Evolutionary conservation across 2,113 vertebrate species (phyloP), one percentile per base, ranked within the genome.

Genomic region (Sterna hirundo): DNA sequence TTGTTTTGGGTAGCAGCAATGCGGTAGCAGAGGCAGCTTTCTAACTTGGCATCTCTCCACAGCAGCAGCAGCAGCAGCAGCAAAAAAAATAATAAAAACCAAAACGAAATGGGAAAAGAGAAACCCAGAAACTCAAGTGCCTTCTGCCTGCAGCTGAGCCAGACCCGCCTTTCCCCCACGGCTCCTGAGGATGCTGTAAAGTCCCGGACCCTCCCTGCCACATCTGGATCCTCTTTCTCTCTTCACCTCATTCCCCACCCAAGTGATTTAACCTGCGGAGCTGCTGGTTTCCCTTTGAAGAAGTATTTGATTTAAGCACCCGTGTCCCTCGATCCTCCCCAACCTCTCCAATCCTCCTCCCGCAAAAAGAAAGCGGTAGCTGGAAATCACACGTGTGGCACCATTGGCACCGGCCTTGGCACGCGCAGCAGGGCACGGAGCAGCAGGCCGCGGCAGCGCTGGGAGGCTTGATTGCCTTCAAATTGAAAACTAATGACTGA

Each of bases 401-500:
- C 47, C 6, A 30, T 19, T 72, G 93, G 61, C 86, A 82, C 27
- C 9, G 2, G 46, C 51, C 57, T 66, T 51, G 51, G 27, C 49
- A 64, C 26, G 40, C 54, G 26, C 9, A 4, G 49, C 26, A 27
- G 11, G 0, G 38, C 29, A 19, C 11, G 2, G 61, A 62, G 27
- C 66, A n/a, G 38, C 1, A 34, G n/a, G 44, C 34, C 52, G 13
- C 0, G 0, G 55, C 46, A 40, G 47, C 6, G 3, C 61, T 11
- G 9, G n/a, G 46, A 68, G 44, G 54, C 27, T 70, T 52, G 36
- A 32, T 12, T 89, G 51, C n/a, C n/a, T 78, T 65, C 90, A 46
- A 21, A 79, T 3, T 7, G 55, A 87, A 89, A 89, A 77, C 26
- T 82, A 81, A 84, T 54, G 55, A 66, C 64, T 75, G 38, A 78